phyloP scores from a whole-genome alignment of 2,888 invertebrate species.

The Heteromurus nitidus region DNA sequence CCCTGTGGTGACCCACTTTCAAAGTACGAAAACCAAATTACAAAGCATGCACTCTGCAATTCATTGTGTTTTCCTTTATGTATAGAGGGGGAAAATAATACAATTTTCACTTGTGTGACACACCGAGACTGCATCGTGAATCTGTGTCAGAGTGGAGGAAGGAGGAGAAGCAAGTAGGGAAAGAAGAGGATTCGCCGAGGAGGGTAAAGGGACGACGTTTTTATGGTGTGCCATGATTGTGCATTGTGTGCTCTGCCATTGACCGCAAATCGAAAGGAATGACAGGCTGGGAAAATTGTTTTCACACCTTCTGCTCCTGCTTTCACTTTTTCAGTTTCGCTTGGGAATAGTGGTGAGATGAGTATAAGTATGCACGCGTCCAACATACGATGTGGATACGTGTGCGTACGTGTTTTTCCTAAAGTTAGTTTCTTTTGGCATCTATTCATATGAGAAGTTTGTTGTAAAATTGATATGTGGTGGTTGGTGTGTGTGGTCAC shows the following conservation, averaged over 20 bases:
- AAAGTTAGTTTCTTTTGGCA: no score
- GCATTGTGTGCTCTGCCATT: background rate
- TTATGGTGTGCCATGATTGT: background rate
- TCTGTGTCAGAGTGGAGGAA: no score
- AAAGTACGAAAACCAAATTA: background rate
- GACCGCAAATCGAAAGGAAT: background rate
- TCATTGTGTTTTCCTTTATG: background rate
- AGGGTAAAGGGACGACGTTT: no score
- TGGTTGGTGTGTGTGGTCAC: no score
- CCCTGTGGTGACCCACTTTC: constrained; percentile 28
- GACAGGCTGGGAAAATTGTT: background rate
- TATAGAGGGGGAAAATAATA: background rate
- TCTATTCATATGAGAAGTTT: no score
- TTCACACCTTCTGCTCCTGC: background rate
- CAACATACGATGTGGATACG: no score
- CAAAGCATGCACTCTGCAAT: background rate
- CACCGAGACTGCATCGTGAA: background rate
- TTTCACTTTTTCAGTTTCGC: background rate
- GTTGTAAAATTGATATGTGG: no score
- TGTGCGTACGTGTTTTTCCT: no score
- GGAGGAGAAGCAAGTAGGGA: background rate
- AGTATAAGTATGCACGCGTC: no score
- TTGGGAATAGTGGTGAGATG: no score
- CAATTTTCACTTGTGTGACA: no score
- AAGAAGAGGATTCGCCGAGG: no score